A percentile compares a stretch with the other conserved stretches of the same genome.
These are phyloP conservation scores for Plebejus melissa DNA, from an alignment of 2,888 invertebrate species.

Conservation along the genomic window DNA sequence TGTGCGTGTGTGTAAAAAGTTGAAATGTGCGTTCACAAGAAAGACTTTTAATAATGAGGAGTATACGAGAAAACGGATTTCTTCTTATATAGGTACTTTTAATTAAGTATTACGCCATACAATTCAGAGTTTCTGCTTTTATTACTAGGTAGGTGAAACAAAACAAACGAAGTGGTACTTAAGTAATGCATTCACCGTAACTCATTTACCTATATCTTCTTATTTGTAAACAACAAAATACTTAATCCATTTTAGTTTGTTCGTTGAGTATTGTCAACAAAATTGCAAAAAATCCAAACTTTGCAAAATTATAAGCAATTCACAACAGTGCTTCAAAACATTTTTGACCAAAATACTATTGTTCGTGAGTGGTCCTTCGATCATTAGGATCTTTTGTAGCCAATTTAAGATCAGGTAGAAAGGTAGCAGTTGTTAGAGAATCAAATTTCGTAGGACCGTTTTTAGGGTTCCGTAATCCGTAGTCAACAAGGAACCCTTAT, in stretches of 20 bases:
- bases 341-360: not conserved
- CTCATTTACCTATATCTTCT: not conserved
- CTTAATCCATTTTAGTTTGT: not conserved
- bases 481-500: too few species aligned
- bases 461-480: not conserved
- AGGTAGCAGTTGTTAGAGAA: not conserved
- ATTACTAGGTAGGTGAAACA: not conserved
- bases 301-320: not conserved
- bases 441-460: not conserved
- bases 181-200: not conserved
- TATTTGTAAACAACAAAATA: not conserved
- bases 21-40: constrained; percentile 42
- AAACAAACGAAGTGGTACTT: not conserved
- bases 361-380: not conserved
- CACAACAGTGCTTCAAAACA: not conserved
- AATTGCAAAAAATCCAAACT: not conserved
- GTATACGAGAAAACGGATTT: not conserved
- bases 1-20: constrained; percentile 43
- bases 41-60: constrained; percentile 30
- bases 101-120: not conserved
- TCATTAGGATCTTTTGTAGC: not conserved
- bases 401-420: constrained; percentile 6
- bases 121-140: not conserved
- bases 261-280: not conserved
- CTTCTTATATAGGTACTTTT: constrained; percentile 7